Evolutionary conservation across 64 coral and sea anemone species (phyloP).

Genomic region (Stichodactyla helianthus): DNA sequence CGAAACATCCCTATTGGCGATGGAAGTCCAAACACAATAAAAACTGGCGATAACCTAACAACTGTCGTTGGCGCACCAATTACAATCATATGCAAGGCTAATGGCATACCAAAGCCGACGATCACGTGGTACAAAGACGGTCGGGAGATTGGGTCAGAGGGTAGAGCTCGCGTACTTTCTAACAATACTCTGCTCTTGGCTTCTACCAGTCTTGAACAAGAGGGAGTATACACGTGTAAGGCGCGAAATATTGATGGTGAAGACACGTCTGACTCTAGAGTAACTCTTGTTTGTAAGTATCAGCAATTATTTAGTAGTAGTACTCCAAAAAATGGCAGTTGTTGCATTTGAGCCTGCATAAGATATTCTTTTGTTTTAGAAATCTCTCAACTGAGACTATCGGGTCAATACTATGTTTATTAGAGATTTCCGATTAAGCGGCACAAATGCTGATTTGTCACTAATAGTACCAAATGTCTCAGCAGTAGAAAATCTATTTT

Average conservation of each 20-base stretch:
- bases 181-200: slow-evolving; percentile 18
- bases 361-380: too few relatives aligned
- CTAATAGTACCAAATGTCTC: too few relatives aligned
- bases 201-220: neutral
- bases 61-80: slow-evolving; percentile 1
- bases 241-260: slow-evolving; percentile 35
- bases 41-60: slow-evolving; percentile 33
- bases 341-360: too few relatives aligned
- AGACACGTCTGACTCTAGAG: slow-evolving; percentile 12
- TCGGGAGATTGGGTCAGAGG: neutral
- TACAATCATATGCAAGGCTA: slow-evolving; percentile 30
- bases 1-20: neutral
- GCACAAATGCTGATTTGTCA: too few relatives aligned
- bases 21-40: neutral
- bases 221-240: slow-evolving; percentile 37
- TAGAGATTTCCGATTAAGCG: too few relatives aligned
- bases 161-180: neutral
- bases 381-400: too few relatives aligned
- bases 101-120: slow-evolving; percentile 27
- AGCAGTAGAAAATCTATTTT: too few relatives aligned
- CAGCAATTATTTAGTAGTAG: neutral
- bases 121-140: slow-evolving; percentile 56
- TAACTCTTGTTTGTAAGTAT: slow-evolving; percentile 37
- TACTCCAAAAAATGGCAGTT: too few relatives aligned
- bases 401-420: too few relatives aligned